phyloP scores from a whole-genome alignment of 2,113 vertebrate species.

The Vulpes ferrilata region DNA sequence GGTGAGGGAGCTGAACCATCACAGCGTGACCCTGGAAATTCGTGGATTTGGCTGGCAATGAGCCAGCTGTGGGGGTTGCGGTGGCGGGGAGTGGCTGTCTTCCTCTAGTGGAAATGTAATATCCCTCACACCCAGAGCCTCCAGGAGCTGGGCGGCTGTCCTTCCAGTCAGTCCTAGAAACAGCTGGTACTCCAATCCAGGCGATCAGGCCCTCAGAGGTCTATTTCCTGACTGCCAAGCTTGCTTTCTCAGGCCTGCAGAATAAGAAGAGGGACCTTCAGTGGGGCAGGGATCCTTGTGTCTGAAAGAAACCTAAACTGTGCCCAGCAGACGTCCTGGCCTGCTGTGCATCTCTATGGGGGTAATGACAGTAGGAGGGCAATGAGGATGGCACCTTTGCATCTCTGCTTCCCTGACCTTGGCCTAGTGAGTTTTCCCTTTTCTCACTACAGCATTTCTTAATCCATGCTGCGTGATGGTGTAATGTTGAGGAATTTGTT shows the following conservation, averaged over 20 bases:
- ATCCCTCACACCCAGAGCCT: not conserved
- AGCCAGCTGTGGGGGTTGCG: not conserved
- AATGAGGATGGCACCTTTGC: rapidly evolving
- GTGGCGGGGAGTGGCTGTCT: not conserved
- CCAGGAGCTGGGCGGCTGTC: not conserved
- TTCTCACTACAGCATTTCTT: not conserved
- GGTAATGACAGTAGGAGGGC: not conserved
- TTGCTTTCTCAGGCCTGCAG: not conserved
- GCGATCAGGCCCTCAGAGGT: not conserved
- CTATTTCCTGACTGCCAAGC: not conserved
- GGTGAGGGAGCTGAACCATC: too few relatives aligned
- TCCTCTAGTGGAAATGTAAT: not conserved
- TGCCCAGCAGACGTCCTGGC: not conserved
- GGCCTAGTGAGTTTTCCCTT: not conserved
- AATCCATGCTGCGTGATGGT: not conserved
- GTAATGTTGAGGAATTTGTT: not conserved
- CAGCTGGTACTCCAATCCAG: not conserved
- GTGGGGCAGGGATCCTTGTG: not conserved
- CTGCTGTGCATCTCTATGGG: too few relatives aligned
- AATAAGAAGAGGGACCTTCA: not conserved
- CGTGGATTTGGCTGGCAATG: not conserved
- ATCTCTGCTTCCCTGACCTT: not conserved
- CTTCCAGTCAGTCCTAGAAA: not conserved
- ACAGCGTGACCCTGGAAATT: not conserved
- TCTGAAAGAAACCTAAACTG: not conserved